A percentile compares a stretch with the other conserved stretches of the same genome.
Evolutionary conservation across 2,797 vertebrate genomes (phyloP).

Genomic region (Rhyacichthys aspro): DNA sequence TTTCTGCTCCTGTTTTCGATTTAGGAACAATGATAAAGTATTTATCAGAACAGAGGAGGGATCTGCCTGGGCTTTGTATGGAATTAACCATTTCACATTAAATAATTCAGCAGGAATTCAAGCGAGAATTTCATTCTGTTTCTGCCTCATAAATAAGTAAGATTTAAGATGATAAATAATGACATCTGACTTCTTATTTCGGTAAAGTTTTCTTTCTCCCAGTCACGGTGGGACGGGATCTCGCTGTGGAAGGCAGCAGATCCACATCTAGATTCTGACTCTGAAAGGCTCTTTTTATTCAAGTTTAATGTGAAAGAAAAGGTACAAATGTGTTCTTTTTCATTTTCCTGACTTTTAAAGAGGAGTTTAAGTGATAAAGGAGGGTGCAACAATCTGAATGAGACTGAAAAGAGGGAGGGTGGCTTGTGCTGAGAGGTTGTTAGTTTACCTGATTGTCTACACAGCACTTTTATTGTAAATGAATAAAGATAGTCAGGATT

Average conservation of each 20-base stretch:
- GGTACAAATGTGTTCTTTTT: conserved; percentile 14
- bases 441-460: too few relatives aligned
- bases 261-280: conserved; percentile 10
- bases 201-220: conserved; percentile 66
- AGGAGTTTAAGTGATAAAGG: conserved; percentile 8
- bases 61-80: conserved; percentile 80
- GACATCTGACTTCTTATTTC: conserved; percentile 76
- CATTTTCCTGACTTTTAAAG: conserved; percentile 20
- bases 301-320: conserved; percentile 12
- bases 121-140: conserved; percentile 83
- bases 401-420: too few relatives aligned
- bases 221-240: conserved; percentile 33
- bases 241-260: conserved; percentile 25
- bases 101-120: conserved; percentile 85
- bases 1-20: conserved; percentile 77
- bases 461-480: too few relatives aligned
- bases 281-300: neutral
- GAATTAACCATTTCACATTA: conserved; percentile 83
- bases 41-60: conserved; percentile 83
- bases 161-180: conserved; percentile 83
- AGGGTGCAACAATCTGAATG: conserved; percentile 4
- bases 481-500: too few relatives aligned
- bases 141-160: conserved; percentile 84
- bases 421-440: too few relatives aligned
- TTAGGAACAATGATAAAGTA: conserved; percentile 83